phyloP scores from a whole-genome alignment of 2,888 invertebrate species.

The Actias luna region DNA sequence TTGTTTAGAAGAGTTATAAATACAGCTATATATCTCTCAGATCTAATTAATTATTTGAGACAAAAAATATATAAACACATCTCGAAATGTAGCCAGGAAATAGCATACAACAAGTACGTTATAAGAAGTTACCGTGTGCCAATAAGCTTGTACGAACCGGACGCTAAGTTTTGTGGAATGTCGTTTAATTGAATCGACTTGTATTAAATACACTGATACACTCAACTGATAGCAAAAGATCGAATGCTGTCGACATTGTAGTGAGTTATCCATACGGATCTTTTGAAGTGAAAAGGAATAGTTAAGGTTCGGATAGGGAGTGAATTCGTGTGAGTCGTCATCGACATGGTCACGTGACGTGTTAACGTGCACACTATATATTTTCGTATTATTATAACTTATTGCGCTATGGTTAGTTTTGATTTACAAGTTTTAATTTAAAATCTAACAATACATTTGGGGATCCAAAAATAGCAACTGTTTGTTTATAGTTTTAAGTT shows the following conservation, averaged over 20 bases:
- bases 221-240: not conserved
- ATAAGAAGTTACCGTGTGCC: conserved; percentile 7
- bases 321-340: too few species aligned
- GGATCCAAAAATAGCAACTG: too few species aligned
- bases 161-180: conserved; percentile 4
- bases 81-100: not conserved
- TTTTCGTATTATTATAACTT: too few species aligned
- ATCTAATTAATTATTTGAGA: not conserved
- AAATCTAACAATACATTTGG: too few species aligned
- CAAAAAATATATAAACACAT: not conserved
- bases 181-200: not conserved
- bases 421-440: too few species aligned
- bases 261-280: not conserved
- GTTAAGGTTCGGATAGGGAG: too few species aligned
- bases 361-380: too few species aligned
- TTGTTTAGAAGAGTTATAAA: not conserved
- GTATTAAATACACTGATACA: not conserved
- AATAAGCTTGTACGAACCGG: conserved; percentile 5
- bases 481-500: too few species aligned
- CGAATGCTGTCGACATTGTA: not conserved
- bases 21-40: not conserved
- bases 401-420: too few species aligned
- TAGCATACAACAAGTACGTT: not conserved
- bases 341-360: too few species aligned
- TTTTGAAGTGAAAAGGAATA: too few species aligned